Conservation (phyloP, 1,140 invertebrate genomes). For the Dendrolimus punctatus region DNA sequence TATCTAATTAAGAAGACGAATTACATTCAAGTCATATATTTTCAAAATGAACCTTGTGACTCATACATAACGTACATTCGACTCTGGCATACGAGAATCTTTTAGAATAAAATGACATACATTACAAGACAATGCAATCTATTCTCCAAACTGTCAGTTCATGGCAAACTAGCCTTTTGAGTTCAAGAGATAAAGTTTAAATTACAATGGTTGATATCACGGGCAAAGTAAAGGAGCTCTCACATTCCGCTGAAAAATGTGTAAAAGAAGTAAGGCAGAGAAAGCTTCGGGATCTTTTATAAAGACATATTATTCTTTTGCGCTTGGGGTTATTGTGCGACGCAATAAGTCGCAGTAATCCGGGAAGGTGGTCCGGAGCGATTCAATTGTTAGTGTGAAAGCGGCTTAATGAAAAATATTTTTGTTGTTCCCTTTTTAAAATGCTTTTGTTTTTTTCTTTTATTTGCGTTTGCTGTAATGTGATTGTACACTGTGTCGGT, state of each 20-base stretch:
- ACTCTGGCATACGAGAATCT: conserved; percentile 5
- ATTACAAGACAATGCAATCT: conserved; percentile 64
- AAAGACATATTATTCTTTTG: conserved; percentile 70
- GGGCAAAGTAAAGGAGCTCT: conserved; percentile 47
- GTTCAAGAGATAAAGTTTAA: conserved; percentile 16
- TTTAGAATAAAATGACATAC: conserved; percentile 53
- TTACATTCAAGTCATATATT: conserved; percentile 6
- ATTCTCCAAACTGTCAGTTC: conserved; percentile 28
- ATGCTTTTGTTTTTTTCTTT: conserved; percentile 28
- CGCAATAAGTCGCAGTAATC: conserved; percentile 62
- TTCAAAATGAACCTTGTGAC: conserved; percentile 22
- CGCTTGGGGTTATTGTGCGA: conserved; percentile 43
- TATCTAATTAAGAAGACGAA: conserved; percentile 17
- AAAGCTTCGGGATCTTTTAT: conserved; percentile 63
- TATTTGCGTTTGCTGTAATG: no score
- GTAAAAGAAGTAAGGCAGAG: conserved; percentile 59
- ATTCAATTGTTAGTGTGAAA: conserved; percentile 62
- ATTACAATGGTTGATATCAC: conserved; percentile 8
- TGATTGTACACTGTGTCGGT: no score
- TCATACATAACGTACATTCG: conserved; percentile 19
- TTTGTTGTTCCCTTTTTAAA: conserved; percentile 46
- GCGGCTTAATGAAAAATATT: conserved; percentile 58
- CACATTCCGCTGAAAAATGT: conserved; percentile 67
- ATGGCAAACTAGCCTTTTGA: conserved; percentile 7
- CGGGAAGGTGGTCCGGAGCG: conserved; percentile 28